Evolutionary conservation across 2,113 vertebrate genomes (phyloP).

Genomic region (Scatophagus argus): DNA sequence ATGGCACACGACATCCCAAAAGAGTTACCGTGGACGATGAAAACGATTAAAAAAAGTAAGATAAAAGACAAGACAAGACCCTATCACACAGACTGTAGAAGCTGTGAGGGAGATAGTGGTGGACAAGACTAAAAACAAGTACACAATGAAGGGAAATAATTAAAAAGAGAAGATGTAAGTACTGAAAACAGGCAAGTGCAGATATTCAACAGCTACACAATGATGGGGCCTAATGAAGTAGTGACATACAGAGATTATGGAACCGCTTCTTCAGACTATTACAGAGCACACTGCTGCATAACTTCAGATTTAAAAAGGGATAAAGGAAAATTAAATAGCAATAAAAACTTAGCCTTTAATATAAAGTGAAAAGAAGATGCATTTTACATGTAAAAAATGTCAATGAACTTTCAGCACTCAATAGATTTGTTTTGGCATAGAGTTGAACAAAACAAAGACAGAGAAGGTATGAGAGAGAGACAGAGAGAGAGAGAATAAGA

Average conservation of each 20-base stretch:
- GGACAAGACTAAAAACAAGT: constrained; percentile 45
- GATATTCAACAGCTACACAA: constrained; percentile 35
- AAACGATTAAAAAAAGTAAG: constrained; percentile 36
- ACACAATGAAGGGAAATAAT: constrained; percentile 33
- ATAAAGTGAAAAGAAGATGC: constrained; percentile 75
- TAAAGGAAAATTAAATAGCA: constrained; percentile 74
- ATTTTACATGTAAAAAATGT: constrained; percentile 64
- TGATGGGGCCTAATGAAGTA: constrained; percentile 21
- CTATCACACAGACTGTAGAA: constrained; percentile 46
- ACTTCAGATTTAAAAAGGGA: constrained; percentile 43
- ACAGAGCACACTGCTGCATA: constrained; percentile 58
- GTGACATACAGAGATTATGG: constrained; percentile 24
- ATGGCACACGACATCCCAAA: constrained; percentile 68
- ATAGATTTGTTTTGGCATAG: constrained; percentile 77
- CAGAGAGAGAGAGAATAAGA: constrained; percentile 63
- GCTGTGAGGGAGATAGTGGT: constrained; percentile 27
- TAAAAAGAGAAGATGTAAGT: constrained; percentile 5
- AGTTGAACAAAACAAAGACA: constrained; percentile 42
- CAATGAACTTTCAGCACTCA: constrained; percentile 71
- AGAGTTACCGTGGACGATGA: constrained; percentile 50
- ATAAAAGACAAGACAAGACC: constrained; percentile 32
- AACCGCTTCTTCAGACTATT: constrained; percentile 53
- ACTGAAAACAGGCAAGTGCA: constrained; percentile 41
- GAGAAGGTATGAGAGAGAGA: constrained; percentile 48
- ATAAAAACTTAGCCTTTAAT: constrained; percentile 74